These are phyloP conservation scores for Brenthis ino DNA, from an alignment of 2,888 invertebrate species.

Conservation along the genomic window DNA sequence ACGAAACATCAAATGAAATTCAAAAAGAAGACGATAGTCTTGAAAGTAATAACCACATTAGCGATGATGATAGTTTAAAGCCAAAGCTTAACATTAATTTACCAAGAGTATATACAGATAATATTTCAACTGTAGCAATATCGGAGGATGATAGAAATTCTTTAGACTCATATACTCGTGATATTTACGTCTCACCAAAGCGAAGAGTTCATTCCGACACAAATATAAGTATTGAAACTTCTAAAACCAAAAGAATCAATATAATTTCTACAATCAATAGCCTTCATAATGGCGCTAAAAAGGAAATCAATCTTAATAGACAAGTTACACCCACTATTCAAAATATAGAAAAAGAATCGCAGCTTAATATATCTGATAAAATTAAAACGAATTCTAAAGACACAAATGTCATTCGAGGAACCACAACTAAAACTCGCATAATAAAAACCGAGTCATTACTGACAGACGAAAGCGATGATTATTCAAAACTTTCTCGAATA, in stretches of 20 bases:
- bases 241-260: constrained; percentile 29
- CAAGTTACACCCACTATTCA: not conserved
- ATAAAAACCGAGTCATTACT: not conserved
- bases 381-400: constrained; percentile 17
- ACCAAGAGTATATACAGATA: constrained; percentile 53
- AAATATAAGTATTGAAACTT: constrained; percentile 46
- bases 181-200: constrained; percentile 44
- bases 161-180: constrained; percentile 50
- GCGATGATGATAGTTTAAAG: constrained; percentile 50
- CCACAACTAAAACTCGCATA: not conserved
- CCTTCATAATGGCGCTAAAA: not conserved
- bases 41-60: constrained; percentile 42
- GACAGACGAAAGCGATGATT: not conserved
- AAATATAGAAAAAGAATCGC: not conserved
- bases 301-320: not conserved
- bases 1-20: constrained; percentile 15
- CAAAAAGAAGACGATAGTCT: constrained; percentile 26
- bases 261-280: constrained; percentile 2
- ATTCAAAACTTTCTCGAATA: not conserved
- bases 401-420: constrained; percentile 3
- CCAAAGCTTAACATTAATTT: constrained; percentile 55
- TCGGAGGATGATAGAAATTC: constrained; percentile 57
- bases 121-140: constrained; percentile 45
- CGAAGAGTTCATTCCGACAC: constrained; percentile 27
- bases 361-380: constrained; percentile 5